Conservation (phyloP, 2,113 vertebrate genomes). For the Sula dactylatra region DNA sequence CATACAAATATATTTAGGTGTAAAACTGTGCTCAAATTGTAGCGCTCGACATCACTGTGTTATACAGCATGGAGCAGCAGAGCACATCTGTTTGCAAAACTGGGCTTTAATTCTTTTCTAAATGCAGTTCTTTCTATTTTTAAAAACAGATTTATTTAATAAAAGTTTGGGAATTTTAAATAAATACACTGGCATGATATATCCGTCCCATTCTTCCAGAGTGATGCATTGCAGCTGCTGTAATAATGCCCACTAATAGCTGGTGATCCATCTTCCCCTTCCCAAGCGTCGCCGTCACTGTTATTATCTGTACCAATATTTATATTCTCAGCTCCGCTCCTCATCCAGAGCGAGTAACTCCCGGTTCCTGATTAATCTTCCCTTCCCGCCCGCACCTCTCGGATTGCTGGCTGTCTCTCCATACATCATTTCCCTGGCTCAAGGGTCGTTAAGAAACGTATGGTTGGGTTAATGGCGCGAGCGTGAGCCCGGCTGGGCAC, state of each 20-base stretch:
- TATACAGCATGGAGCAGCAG: background rate
- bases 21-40: background rate
- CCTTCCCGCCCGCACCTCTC: background rate
- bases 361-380: conserved; percentile 30
- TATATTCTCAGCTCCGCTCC: conserved; percentile 41
- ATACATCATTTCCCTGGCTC: background rate
- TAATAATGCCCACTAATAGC: conserved; percentile 61
- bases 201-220: background rate
- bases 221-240: conserved; percentile 55
- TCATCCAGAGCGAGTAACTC: background rate
- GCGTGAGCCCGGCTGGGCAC: background rate
- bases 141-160: conserved; percentile 29
- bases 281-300: background rate
- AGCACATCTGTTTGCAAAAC: background rate
- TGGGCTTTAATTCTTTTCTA: background rate
- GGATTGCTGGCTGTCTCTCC: background rate
- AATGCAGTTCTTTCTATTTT: background rate
- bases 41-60: background rate
- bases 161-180: conserved; percentile 44
- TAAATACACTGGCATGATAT: conserved; percentile 14
- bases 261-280: conserved; percentile 62
- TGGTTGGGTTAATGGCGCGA: background rate
- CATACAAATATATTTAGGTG: background rate
- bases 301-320: conserved; percentile 67
- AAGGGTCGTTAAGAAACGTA: background rate